phyloP scores from a whole-genome alignment of 1,140 invertebrate genomes.

The Psix sp. region DNA sequence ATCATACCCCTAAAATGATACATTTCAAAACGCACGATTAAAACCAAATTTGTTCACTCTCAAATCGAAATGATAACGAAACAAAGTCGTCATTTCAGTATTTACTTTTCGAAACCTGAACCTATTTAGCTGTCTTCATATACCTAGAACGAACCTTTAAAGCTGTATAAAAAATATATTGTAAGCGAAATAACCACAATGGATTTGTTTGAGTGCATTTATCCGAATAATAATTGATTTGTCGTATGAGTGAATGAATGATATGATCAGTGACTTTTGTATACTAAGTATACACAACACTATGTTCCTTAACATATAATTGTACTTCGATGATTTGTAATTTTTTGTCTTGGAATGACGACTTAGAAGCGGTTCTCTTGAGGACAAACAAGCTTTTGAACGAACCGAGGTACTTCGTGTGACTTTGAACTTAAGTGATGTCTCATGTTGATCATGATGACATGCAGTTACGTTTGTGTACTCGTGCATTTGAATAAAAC shows the following conservation, averaged over 20 bases:
- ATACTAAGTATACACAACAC: slow-evolving; percentile 2
- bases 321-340: slow-evolving; percentile 27
- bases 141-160: too few species aligned
- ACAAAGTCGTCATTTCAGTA: too few species aligned
- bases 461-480: too few species aligned
- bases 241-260: slow-evolving; percentile 7
- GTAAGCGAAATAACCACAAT: too few species aligned
- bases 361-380: neutral
- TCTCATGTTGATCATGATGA: too few species aligned
- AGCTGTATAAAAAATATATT: too few species aligned
- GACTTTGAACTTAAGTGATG: neutral
- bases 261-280: slow-evolving; percentile 5
- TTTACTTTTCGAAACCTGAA: too few species aligned
- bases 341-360: neutral
- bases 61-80: too few species aligned
- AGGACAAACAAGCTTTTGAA: neutral
- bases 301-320: slow-evolving; percentile 14
- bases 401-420: neutral
- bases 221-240: neutral
- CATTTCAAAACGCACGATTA: too few species aligned
- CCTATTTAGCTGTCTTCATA: too few species aligned
- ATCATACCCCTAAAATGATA: too few species aligned
- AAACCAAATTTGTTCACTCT: too few species aligned
- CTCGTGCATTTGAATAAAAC: neutral
- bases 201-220: neutral